Evolutionary conservation across 2,888 invertebrate species (phyloP).

Genomic region (Antheraea yamamai): DNA sequence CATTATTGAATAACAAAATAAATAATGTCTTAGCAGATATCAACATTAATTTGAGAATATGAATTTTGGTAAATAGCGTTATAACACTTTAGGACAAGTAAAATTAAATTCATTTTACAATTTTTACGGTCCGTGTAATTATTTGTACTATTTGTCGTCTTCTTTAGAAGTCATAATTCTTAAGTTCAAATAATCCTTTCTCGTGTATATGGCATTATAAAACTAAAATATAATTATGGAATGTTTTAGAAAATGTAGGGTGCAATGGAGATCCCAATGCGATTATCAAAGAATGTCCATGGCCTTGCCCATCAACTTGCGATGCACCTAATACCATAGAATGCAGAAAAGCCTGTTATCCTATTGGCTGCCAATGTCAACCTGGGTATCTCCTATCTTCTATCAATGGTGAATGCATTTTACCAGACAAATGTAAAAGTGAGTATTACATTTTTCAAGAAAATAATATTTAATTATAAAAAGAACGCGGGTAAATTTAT

Average conservation of each 20-base stretch:
- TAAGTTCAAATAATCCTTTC: not conserved
- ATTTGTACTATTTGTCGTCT: not conserved
- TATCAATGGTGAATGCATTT: conserved; percentile 37
- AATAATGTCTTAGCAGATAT: not conserved
- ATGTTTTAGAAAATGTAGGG: conserved; percentile 4
- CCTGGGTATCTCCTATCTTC: conserved; percentile 36
- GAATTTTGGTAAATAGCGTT: not conserved
- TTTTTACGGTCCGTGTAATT: not conserved
- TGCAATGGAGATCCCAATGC: conserved; percentile 37
- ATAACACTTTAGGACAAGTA: not conserved
- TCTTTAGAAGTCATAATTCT: not conserved
- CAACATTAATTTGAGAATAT: not conserved
- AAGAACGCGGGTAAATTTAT: not conserved
- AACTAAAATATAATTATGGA: not conserved
- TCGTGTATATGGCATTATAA: not conserved
- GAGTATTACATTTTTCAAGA: conserved; percentile 10
- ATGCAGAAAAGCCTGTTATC: conserved; percentile 30
- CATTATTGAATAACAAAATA: not conserved
- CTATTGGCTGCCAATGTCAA: conserved; percentile 40
- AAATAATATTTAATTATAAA: not conserved
- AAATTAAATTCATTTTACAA: not conserved
- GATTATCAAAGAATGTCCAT: conserved; percentile 34
- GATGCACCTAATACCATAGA: conserved; percentile 35
- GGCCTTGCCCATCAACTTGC: conserved; percentile 41
- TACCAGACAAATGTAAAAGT: conserved; percentile 39